Conservation (phyloP, 1,140 invertebrate species). For the Mercenaria mercenaria region DNA sequence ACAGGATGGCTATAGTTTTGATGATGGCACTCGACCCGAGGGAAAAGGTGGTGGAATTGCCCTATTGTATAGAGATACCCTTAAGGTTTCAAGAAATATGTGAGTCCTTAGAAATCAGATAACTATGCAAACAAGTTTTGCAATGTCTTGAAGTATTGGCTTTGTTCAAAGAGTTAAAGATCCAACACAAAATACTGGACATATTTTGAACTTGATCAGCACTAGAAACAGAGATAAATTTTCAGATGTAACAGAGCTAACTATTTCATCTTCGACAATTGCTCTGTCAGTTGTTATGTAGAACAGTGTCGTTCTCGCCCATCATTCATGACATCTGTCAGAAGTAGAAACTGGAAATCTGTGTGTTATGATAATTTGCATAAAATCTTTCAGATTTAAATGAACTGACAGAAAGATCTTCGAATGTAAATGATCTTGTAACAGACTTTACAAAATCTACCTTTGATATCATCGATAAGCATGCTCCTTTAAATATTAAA, state of each 20-base stretch:
- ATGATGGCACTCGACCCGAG: background rate
- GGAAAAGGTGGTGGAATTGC: background rate
- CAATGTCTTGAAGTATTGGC: background rate
- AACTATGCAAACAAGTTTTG: background rate
- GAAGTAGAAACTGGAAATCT: constrained; percentile 25
- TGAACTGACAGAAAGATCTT: background rate
- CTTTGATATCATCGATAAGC: background rate
- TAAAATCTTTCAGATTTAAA: background rate
- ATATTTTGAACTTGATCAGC: constrained; percentile 7
- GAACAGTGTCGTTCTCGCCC: no score
- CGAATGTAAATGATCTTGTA: constrained; percentile 6
- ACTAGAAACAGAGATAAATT: background rate
- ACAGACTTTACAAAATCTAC: background rate
- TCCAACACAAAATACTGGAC: background rate
- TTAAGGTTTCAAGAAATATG: no score
- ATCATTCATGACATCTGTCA: background rate
- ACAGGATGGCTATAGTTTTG: constrained; percentile 38
- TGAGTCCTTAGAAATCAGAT: no score
- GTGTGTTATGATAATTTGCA: background rate
- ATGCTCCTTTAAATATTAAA: no score
- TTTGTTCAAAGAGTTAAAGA: background rate
- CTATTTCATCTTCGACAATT: background rate
- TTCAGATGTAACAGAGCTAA: background rate
- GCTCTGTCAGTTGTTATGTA: no score
- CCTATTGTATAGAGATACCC: constrained; percentile 18